Evolutionary conservation across 2,888 invertebrate genomes (phyloP).

Genomic region (Masnerella sp.): DNA sequence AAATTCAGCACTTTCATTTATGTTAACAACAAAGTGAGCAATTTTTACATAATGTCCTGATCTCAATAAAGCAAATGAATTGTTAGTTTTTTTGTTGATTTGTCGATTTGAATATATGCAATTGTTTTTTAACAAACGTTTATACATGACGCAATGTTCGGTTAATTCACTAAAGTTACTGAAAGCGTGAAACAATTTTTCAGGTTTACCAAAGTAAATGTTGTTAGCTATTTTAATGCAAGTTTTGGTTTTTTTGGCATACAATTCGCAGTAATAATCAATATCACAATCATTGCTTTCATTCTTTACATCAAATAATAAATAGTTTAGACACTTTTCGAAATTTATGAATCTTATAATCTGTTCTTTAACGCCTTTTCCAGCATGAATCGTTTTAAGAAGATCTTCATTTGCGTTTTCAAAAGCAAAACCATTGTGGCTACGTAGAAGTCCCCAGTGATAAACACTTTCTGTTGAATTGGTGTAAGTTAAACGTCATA

Average conservation of each 20-base stretch:
- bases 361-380: no score
- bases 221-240: neutral
- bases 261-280: neutral
- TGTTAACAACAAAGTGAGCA: neutral
- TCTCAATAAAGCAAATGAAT: neutral
- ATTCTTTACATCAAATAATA: neutral
- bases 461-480: neutral
- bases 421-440: no score
- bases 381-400: neutral
- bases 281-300: neutral
- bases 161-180: neutral
- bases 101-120: neutral
- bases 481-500: neutral
- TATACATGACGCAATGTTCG: no score
- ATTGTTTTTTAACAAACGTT: no score
- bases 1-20: neutral
- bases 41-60: neutral
- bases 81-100: neutral
- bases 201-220: neutral
- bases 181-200: neutral
- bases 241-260: neutral
- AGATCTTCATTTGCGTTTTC: neutral
- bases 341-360: neutral
- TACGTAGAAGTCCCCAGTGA: no score
- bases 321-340: neutral